Evolutionary conservation across 2,888 invertebrate species (phyloP), one percentile per base, ranked within the genome.

Genomic region (Drosophila neotestacea): DNA sequence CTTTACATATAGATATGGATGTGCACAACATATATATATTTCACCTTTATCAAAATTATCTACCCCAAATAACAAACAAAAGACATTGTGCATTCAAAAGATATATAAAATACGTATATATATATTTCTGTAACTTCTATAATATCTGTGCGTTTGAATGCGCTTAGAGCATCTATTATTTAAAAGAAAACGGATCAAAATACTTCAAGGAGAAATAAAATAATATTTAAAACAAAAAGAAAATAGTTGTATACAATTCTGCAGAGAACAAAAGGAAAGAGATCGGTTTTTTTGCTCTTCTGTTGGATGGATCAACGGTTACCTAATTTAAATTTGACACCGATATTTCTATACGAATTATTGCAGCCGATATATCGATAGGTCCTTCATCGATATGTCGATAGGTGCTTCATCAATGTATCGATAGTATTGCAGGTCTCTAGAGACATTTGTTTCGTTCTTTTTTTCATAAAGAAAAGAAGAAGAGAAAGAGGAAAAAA

Each of bases 71-170:
- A 77, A 59, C 44, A 72, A 61, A 63, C 42, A 50, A 70, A 72
- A 65, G 66, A 73, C 63, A 77, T 51, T 74, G 71, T 65, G 75
- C 76, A 80, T 75, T 72, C 67, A 60, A 83, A 60, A 69, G 63
- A 70, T 66, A 70, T 68, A 70, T 70, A 79, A 47, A 75, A 22
- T 22, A 22, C 22, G 22, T 54, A 85, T 67, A 80, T 67, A 78
- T 82, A 87, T 82, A 82, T 82, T 82, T 82, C 85, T 82, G 88
- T 82, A 82, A 87, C 82, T 87, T 82, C 85, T 82, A 87, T 82
- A 70, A 78, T 54, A 85, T 73, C 73, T 65, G 73, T 69, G 81
- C 77, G 77, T 80, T 79, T 66, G 77, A 82, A 81, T 81, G 88
- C 85, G 88, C 79, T 73, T 76, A 79, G 77, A 81, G 70, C 62